Evolutionary conservation across 1,140 invertebrate species (phyloP).

Genomic region (Aleiodes sp.): DNA sequence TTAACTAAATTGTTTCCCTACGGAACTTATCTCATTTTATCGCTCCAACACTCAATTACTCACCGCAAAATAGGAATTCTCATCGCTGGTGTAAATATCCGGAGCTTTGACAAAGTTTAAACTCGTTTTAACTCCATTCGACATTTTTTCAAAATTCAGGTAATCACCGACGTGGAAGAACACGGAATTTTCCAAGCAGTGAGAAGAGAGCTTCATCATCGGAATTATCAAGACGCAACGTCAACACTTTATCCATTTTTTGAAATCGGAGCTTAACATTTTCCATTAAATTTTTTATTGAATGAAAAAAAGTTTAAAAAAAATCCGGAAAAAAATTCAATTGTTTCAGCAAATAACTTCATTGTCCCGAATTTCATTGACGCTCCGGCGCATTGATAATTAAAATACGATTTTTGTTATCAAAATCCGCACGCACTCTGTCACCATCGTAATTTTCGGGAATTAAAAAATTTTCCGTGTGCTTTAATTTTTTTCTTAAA

Average conservation of each 20-base stretch:
- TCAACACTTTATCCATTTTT: neutral
- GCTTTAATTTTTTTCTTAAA: constrained; percentile 28
- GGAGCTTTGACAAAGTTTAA: constrained; percentile 37
- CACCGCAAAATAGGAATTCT: constrained; percentile 37
- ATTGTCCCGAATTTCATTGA: neutral
- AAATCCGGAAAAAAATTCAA: no score
- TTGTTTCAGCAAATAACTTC: no score
- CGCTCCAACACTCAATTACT: neutral
- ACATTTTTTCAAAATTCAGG: constrained; percentile 38
- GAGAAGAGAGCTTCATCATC: constrained; percentile 26
- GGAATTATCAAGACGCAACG: neutral
- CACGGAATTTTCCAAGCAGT: constrained; percentile 38
- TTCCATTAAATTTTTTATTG: no score
- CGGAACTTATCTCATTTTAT: neutral
- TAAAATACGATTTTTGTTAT: constrained; percentile 41
- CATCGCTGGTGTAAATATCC: constrained; percentile 40
- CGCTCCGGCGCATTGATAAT: constrained; percentile 36
- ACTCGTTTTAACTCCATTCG: constrained; percentile 32
- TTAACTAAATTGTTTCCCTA: no score
- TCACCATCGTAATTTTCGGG: constrained; percentile 39
- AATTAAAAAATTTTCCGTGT: constrained; percentile 43
- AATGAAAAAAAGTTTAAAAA: no score
- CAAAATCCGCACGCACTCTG: constrained; percentile 40
- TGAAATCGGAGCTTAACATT: no score
- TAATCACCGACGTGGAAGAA: constrained; percentile 37